A percentile compares a stretch with the other conserved stretches of the same genome.
phyloP scores from a whole-genome alignment of 2,113 vertebrate genomes.

The Peromyscus californicus region DNA sequence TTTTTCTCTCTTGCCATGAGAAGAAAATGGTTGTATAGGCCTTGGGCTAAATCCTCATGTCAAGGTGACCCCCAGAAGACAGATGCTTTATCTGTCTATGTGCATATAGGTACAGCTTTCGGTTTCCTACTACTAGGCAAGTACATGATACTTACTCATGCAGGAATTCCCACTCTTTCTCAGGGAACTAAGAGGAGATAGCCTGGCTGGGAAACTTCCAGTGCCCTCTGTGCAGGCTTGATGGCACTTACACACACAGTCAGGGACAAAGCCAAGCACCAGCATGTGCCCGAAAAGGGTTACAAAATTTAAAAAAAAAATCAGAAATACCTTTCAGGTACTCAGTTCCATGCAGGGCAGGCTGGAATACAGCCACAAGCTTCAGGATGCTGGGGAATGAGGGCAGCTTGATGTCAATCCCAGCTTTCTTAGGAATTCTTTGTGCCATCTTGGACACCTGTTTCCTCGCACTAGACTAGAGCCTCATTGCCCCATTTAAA shows the following conservation, averaged over 20 bases:
- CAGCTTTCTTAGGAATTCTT: slow-evolving; percentile 32
- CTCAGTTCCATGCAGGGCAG: background rate
- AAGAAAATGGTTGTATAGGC: background rate
- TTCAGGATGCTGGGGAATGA: background rate
- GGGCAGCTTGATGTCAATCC: background rate
- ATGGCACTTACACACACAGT: background rate
- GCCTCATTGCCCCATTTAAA: background rate
- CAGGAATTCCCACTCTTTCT: background rate
- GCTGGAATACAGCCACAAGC: background rate
- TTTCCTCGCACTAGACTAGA: background rate
- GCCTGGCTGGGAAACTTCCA: background rate
- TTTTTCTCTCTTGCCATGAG: background rate
- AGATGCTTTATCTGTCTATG: background rate
- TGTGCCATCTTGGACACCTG: background rate
- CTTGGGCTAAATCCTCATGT: background rate
- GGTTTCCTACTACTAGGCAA: background rate
- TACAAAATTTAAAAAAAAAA: background rate
- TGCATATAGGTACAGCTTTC: background rate
- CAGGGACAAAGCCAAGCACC: background rate
- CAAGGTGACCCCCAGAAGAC: background rate
- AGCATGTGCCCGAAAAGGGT: background rate
- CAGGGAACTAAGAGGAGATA: background rate
- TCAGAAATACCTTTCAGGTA: background rate
- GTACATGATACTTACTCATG: background rate
- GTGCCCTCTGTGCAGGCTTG: background rate